Evolutionary conservation across 64 coral and sea anemone genomes (phyloP).

Genomic region (Montipora efflorescens): DNA sequence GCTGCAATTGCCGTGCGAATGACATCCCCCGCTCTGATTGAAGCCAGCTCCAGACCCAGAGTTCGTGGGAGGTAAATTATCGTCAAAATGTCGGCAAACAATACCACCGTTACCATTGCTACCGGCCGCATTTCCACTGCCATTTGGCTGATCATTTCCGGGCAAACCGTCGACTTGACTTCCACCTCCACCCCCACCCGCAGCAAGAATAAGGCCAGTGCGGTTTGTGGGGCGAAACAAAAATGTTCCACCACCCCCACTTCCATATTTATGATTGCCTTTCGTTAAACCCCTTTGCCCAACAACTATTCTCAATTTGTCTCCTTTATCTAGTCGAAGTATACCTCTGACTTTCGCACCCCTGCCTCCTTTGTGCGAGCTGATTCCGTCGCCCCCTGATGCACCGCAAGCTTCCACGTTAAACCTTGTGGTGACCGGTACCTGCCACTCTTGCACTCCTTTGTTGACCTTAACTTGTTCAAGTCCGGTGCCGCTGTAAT

Average conservation of each 20-base stretch:
- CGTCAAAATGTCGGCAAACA: neutral
- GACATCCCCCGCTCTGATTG: slow-evolving; percentile 42
- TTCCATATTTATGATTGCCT: neutral
- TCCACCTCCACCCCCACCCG: slow-evolving; percentile 85
- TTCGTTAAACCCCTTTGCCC: slow-evolving; percentile 56
- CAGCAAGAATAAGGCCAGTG: slow-evolving; percentile 22
- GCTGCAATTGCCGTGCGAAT: neutral
- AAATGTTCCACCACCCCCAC: slow-evolving; percentile 81
- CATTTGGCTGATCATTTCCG: slow-evolving; percentile 47
- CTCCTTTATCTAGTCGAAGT: slow-evolving; percentile 52
- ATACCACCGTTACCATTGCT: slow-evolving; percentile 44
- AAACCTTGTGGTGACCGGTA: slow-evolving; percentile 65
- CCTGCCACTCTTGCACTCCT: slow-evolving; percentile 74
- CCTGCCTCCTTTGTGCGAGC: too few relatives aligned
- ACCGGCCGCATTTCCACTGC: slow-evolving; percentile 22
- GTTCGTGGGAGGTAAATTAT: neutral
- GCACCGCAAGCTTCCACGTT: slow-evolving; percentile 71
- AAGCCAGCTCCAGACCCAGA: slow-evolving; percentile 58
- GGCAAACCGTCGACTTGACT: neutral
- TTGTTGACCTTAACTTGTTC: slow-evolving; percentile 25
- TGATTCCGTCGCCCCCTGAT: slow-evolving; percentile 67
- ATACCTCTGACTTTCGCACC: slow-evolving; percentile 70
- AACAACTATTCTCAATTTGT: slow-evolving; percentile 60
- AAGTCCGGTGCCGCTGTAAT: slow-evolving; percentile 24
- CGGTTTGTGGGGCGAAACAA: neutral